These are phyloP conservation scores for Drosophila tanythrix DNA, from an alignment of 2,888 invertebrate genomes.

Conservation along the genomic window DNA sequence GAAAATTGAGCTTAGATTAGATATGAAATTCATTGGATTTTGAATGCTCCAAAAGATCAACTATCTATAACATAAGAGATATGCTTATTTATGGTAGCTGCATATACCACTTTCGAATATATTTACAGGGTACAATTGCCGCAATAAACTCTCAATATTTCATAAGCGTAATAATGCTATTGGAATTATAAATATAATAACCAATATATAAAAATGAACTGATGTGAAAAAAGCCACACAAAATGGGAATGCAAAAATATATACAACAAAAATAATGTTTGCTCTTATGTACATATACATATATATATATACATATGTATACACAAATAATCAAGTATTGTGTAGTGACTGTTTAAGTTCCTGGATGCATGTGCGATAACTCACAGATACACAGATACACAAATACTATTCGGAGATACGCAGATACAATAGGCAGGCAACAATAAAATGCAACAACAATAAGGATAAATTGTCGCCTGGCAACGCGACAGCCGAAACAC, in stretches of 20 bases:
- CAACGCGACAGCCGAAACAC: slow-evolving; percentile 49
- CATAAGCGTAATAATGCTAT: slow-evolving; percentile 49
- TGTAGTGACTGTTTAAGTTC: slow-evolving; percentile 16
- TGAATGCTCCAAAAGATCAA: neutral
- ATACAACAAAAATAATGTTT: slow-evolving; percentile 15
- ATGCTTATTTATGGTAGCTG: neutral
- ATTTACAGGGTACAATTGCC: slow-evolving; percentile 17
- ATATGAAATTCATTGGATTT: neutral
- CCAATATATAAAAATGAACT: slow-evolving; percentile 48
- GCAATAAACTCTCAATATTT: slow-evolving; percentile 49
- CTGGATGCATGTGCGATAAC: slow-evolving; percentile 40
- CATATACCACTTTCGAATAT: neutral
- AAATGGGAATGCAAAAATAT: slow-evolving; percentile 9
- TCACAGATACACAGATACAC: slow-evolving; percentile 23
- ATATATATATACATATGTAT: slow-evolving; percentile 5
- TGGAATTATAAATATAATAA: slow-evolving; percentile 32
- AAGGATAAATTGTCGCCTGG: slow-evolving; percentile 39
- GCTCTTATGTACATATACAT: slow-evolving; percentile 8
- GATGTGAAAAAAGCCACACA: slow-evolving; percentile 51
- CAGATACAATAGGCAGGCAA: slow-evolving; percentile 25
- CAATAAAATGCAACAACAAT: slow-evolving; percentile 30
- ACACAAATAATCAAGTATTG: neutral
- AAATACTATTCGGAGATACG: slow-evolving; percentile 5
- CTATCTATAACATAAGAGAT: neutral
- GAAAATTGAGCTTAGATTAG: too few relatives aligned